Base-by-base conservation (phyloP, 2,888 invertebrate species). In the Oxytorus armatus region DNA sequence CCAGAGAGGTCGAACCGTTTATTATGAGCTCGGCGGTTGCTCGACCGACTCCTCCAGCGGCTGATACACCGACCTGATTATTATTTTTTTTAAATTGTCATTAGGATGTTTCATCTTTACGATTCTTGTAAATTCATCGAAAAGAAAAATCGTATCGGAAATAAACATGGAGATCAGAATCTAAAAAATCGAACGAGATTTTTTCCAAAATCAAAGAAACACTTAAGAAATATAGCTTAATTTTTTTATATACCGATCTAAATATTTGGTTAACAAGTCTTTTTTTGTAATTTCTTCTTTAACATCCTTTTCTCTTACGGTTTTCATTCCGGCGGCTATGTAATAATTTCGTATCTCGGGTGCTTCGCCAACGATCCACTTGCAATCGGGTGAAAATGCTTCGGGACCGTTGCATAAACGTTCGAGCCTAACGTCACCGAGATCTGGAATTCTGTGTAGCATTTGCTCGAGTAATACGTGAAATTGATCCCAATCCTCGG, bases 401-500 rank as follows among this genome's bases (percentile, higher is more conserved):
- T 99, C 99, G 0, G 98, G 96, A 0, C 97, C 96, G 89, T 98
- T 98, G 86, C 96, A 96, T 11, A 99, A 93, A 82, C 95, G 95
- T 85, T 97, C 96, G 14, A 98, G 93, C 7, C 95, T 93, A 0
- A 96, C 96, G 55, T 95, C 93, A 29, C 94, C 95, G 65, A 99
- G 93, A 57, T 93, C 92, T 0, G 99, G 99, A 77, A 98, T 95
- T 23, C 99, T 94, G 83, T 95, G 94, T 47, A 99, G 92, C 85
- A 98, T 93, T 89, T 97, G 95, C 85, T 98, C 97, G 33, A 99
- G 93, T 53, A 98, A 92, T 51, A 96, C 94, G 89, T 98, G 97
- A 92, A 99, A 99, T 88, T 98, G 98, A 92, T 99, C 99, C 99
- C 99, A 99, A 92, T 99, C 98, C 88, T 97, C 96, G 0, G 96